phyloP scores from a whole-genome alignment of 53 echinoderm and acorn worm genomes.

The Astropecten irregularis region DNA sequence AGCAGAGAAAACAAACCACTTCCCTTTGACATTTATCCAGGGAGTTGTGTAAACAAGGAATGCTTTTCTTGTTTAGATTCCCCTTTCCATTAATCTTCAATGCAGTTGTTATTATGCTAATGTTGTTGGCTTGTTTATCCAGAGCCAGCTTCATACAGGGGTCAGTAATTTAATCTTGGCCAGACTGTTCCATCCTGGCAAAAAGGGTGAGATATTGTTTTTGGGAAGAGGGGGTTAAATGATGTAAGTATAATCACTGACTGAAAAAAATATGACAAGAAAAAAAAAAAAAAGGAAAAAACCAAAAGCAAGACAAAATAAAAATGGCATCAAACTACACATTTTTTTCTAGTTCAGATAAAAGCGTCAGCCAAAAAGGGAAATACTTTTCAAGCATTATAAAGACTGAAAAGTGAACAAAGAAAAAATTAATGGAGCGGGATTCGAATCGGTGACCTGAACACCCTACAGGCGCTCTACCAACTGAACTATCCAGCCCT shows the following conservation, averaged over 20 bases:
- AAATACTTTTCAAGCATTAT: no score
- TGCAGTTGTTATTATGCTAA: slow-evolving; percentile 62
- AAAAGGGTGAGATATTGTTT: slow-evolving; percentile 47
- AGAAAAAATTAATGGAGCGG: no score
- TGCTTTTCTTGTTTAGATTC: slow-evolving; percentile 61
- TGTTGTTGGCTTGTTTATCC: slow-evolving; percentile 61
- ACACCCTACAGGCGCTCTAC: no score
- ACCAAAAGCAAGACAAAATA: neutral
- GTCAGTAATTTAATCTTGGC: slow-evolving; percentile 62
- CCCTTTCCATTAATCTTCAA: slow-evolving; percentile 62
- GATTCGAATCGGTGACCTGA: no score
- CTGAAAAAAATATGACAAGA: neutral
- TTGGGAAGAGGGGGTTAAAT: no score
- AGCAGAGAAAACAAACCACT: slow-evolving; percentile 55
- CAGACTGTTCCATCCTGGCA: slow-evolving; percentile 38
- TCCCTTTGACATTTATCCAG: slow-evolving; percentile 61
- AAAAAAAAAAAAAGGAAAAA: neutral
- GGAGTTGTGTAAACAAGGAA: slow-evolving; percentile 62
- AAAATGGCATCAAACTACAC: no score
- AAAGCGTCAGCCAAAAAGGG: no score
- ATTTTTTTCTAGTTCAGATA: no score
- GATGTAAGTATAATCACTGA: no score
- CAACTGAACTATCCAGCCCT: no score
- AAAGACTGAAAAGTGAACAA: no score
- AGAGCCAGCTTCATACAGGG: slow-evolving; percentile 33